These are phyloP conservation scores for Ptychodera flava DNA, from an alignment of 35 echinoderm and acorn worm genomes.

Conservation along the genomic window DNA sequence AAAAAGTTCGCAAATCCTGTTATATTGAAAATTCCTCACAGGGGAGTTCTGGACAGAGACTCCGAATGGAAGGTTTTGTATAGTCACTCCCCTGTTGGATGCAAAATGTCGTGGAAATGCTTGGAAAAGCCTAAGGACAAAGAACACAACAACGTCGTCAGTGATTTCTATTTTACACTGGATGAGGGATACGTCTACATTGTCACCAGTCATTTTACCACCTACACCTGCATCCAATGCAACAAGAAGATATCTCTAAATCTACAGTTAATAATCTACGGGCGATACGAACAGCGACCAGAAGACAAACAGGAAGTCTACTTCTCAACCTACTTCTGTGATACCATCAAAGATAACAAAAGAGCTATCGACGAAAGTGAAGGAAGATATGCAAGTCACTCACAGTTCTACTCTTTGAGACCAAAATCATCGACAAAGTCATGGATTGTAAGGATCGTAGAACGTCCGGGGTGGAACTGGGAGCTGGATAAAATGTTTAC, in stretches of 20 bases:
- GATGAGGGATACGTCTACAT: neutral
- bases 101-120: neutral
- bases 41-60: no score
- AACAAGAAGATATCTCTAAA: neutral
- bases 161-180: neutral
- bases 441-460: no score
- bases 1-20: no score
- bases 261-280: neutral
- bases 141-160: neutral
- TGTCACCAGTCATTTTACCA: neutral
- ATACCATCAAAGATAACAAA: neutral
- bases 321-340: neutral
- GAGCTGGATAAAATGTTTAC: no score
- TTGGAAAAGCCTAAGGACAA: neutral
- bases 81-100: no score
- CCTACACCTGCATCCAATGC: neutral
- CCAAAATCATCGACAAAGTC: no score
- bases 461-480: no score
- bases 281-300: neutral
- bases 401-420: no score
- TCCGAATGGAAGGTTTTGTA: no score
- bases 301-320: neutral
- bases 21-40: no score
- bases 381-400: no score
- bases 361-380: neutral